Percentiles rank a stretch among this genome's conserved stretches.
These are phyloP conservation scores for Cheilosia scutellata DNA, from an alignment of 2,888 invertebrate genomes.

Conservation along the genomic window DNA sequence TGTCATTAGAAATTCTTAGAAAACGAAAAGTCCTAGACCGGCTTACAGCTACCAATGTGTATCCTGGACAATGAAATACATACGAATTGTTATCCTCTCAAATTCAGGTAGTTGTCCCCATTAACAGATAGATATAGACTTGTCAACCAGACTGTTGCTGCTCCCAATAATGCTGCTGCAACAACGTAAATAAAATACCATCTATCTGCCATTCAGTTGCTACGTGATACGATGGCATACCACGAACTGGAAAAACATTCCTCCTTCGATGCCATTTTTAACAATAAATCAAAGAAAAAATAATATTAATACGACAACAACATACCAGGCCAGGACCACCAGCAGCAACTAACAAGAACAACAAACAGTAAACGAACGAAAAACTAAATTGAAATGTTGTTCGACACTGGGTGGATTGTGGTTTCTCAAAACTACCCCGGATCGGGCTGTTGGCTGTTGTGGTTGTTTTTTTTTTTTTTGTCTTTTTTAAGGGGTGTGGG, in stretches of 20 bases:
- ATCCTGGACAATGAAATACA: too few relatives aligned
- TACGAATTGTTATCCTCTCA: too few relatives aligned
- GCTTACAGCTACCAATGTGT: too few relatives aligned
- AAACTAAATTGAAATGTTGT: conserved; percentile 67
- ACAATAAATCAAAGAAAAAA: conserved; percentile 62
- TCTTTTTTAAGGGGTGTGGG: neutral
- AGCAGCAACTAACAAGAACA: conserved; percentile 14
- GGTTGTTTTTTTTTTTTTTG: neutral
- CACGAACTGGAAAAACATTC: conserved; percentile 53
- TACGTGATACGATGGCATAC: conserved; percentile 54
- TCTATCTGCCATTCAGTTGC: conserved; percentile 19
- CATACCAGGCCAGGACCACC: conserved; percentile 16
- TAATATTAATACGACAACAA: conserved; percentile 29
- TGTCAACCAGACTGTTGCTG: conserved; percentile 35
- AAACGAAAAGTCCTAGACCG: too few relatives aligned
- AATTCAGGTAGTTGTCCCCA: too few relatives aligned
- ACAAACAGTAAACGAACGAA: conserved; percentile 28
- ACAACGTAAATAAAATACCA: neutral
- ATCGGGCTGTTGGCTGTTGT: conserved; percentile 57
- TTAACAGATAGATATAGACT: neutral
- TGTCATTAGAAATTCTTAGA: too few relatives aligned
- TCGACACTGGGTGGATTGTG: conserved; percentile 56
- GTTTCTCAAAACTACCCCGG: conserved; percentile 52
- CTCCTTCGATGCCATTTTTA: conserved; percentile 55
- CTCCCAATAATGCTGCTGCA: neutral